These are phyloP conservation scores for Chunga burmeisteri DNA, from an alignment of 2,113 vertebrate genomes.

Conservation along the genomic window DNA sequence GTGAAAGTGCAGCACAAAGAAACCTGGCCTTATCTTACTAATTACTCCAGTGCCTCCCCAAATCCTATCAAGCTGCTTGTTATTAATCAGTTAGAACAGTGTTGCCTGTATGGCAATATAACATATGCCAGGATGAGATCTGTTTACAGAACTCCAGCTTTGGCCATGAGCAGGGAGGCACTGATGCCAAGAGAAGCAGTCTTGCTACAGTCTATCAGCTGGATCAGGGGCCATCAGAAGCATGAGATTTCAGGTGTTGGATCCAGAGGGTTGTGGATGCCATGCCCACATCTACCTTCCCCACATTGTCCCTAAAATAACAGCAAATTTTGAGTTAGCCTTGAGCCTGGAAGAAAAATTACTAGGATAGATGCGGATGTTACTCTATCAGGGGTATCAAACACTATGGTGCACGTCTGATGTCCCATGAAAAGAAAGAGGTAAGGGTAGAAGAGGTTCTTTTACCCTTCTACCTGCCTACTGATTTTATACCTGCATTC, in stretches of 20 bases:
- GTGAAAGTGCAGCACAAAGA: constrained; percentile 58
- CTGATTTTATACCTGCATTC: background rate
- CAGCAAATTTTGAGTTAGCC: background rate
- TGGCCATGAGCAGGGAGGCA: background rate
- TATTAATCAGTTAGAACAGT: constrained; percentile 62
- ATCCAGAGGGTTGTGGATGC: background rate
- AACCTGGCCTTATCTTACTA: constrained; percentile 70
- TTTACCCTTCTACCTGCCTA: background rate
- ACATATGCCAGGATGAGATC: constrained; percentile 7
- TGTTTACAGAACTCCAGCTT: constrained; percentile 48
- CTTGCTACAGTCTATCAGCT: background rate
- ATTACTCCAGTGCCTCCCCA: constrained; percentile 64
- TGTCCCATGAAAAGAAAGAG: background rate
- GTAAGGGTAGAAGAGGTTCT: background rate
- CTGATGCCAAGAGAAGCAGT: background rate
- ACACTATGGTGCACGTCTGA: background rate
- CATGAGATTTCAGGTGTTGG: background rate
- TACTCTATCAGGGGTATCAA: background rate
- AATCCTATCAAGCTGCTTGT: constrained; percentile 62
- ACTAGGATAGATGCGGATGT: background rate
- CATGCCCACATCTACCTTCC: background rate
- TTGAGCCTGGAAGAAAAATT: background rate
- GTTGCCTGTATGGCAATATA: constrained; percentile 27
- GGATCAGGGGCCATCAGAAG: background rate
- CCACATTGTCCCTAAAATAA: background rate